phyloP scores from a whole-genome alignment of 2,113 vertebrate genomes.

The Pseudorasbora parva region DNA sequence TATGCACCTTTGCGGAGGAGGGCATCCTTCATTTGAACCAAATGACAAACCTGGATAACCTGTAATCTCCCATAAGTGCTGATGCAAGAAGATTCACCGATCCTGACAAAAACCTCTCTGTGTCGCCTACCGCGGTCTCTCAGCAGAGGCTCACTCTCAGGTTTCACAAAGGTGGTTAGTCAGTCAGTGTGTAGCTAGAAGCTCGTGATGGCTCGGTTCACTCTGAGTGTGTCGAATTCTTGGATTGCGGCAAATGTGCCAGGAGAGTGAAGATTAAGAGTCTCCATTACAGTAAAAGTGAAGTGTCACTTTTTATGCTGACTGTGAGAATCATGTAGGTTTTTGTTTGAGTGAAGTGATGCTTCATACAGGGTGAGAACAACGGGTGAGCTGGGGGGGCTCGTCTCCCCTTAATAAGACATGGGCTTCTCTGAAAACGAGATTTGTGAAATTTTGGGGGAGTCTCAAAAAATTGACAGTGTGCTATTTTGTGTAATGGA shows the following conservation, averaged over 20 bases:
- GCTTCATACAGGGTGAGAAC: too few relatives aligned
- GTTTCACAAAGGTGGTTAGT: constrained; percentile 14
- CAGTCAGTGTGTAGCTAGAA: not conserved
- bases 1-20: constrained; percentile 13
- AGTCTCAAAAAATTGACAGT: too few relatives aligned
- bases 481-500: too few relatives aligned
- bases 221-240: not conserved
- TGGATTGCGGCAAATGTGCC: not conserved
- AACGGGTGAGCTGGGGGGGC: too few relatives aligned
- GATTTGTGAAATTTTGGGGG: too few relatives aligned
- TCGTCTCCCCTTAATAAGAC: too few relatives aligned
- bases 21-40: constrained; percentile 32
- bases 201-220: not conserved
- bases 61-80: constrained; percentile 47
- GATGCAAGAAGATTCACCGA: constrained; percentile 4
- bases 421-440: too few relatives aligned
- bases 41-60: constrained; percentile 47
- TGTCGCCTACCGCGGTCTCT: not conserved
- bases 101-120: constrained; percentile 22
- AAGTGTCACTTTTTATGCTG: constrained; percentile 2
- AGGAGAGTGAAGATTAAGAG: constrained; percentile 14
- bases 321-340: not conserved
- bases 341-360: not conserved
- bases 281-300: constrained; percentile 6
- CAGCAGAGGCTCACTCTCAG: not conserved